Conservation (phyloP, 2,797 vertebrate genomes). For the Pseudochaenichthys georgianus region DNA sequence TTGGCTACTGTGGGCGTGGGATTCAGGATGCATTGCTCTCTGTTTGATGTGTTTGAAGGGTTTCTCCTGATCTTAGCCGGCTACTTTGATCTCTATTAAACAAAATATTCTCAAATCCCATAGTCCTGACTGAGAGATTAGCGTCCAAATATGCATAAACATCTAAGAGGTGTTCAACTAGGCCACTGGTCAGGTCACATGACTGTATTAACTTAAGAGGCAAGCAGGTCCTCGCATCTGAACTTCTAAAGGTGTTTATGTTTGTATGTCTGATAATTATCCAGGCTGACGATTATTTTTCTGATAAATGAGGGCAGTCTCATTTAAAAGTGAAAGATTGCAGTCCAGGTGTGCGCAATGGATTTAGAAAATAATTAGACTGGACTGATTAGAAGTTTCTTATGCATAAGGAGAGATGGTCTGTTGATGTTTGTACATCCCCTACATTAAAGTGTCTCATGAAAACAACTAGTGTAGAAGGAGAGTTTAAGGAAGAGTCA, state of each 20-base stretch:
- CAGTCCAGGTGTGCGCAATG: slow-evolving; percentile 60
- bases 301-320: slow-evolving; percentile 82
- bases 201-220: slow-evolving; percentile 75
- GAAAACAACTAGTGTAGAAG: slow-evolving; percentile 51
- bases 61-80: slow-evolving; percentile 72
- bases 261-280: slow-evolving; percentile 81
- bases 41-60: slow-evolving; percentile 83
- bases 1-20: slow-evolving; percentile 79
- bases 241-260: slow-evolving; percentile 83
- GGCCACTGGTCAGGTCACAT: slow-evolving; percentile 84
- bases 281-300: slow-evolving; percentile 70
- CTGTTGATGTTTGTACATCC: slow-evolving; percentile 73
- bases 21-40: slow-evolving; percentile 75
- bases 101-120: slow-evolving; percentile 87
- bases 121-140: slow-evolving; percentile 82
- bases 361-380: slow-evolving; percentile 77
- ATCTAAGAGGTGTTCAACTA: slow-evolving; percentile 83
- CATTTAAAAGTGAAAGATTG: slow-evolving; percentile 77
- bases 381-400: slow-evolving; percentile 74
- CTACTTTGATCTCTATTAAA: slow-evolving; percentile 83
- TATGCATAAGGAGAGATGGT: slow-evolving; percentile 56
- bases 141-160: slow-evolving; percentile 83
- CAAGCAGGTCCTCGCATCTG: slow-evolving; percentile 66
- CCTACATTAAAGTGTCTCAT: slow-evolving; percentile 55
- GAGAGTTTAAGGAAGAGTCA: slow-evolving; percentile 58